These are phyloP conservation scores for Nephotettix cincticeps DNA, from an alignment of 1,140 invertebrate genomes.

Conservation along the genomic window DNA sequence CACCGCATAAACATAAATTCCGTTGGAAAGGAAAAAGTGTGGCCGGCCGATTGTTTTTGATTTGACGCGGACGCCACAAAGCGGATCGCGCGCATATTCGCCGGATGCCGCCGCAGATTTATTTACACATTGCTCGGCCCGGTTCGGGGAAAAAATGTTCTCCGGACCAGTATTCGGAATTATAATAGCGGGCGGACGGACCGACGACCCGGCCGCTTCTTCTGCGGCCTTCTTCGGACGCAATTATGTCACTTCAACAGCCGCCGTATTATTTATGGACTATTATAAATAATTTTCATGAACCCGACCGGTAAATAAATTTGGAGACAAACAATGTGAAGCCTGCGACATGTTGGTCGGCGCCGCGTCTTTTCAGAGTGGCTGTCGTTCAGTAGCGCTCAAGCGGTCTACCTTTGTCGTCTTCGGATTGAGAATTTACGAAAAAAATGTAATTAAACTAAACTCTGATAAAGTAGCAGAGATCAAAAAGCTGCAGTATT, in stretches of 20 bases:
- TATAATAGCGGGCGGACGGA: background rate
- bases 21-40: slow-evolving; percentile 26
- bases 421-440: too few species aligned
- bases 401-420: too few species aligned
- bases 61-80: slow-evolving; percentile 13
- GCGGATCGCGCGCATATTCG: slow-evolving; percentile 11
- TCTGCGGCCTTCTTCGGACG: background rate
- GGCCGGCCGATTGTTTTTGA: slow-evolving; percentile 21
- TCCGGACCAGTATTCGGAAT: slow-evolving; percentile 21
- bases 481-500: too few species aligned
- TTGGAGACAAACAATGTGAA: slow-evolving; percentile 8
- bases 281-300: slow-evolving; percentile 5
- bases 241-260: slow-evolving; percentile 18
- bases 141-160: slow-evolving; percentile 11
- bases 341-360: too few species aligned
- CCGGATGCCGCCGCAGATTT: slow-evolving; percentile 19
- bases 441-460: too few species aligned
- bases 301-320: slow-evolving; percentile 2
- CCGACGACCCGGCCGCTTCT: background rate
- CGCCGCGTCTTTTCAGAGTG: too few species aligned
- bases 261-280: slow-evolving; percentile 11
- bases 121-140: slow-evolving; percentile 19
- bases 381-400: too few species aligned
- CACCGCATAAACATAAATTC: slow-evolving; percentile 26
- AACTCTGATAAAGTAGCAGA: too few species aligned